Percentiles rank a stretch among this genome's conserved stretches.
Evolutionary conservation across 2,888 invertebrate genomes (phyloP).

Genomic region (Tanytarsus gracilentus): DNA sequence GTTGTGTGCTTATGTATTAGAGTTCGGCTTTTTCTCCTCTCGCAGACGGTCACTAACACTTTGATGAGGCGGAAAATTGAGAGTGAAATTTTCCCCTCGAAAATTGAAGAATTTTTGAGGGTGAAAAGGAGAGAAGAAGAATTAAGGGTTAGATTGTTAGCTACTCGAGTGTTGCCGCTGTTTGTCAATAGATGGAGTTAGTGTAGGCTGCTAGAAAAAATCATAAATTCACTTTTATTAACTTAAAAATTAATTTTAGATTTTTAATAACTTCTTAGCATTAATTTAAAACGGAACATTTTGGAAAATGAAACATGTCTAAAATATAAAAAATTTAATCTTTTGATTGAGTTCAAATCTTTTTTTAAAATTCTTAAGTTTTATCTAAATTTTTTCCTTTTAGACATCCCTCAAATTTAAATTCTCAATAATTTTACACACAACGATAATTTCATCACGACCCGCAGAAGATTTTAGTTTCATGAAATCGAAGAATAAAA

Average conservation of each 20-base stretch:
- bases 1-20: slow-evolving; percentile 4
- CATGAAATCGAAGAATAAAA: too few species aligned
- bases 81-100: slow-evolving; percentile 18
- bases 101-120: background rate
- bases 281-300: too few species aligned
- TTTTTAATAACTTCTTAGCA: background rate
- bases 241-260: background rate
- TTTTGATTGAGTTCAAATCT: background rate
- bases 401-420: background rate
- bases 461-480: too few species aligned
- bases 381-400: too few species aligned
- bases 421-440: too few species aligned
- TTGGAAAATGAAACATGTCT: background rate
- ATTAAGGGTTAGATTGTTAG: slow-evolving; percentile 2
- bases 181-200: background rate
- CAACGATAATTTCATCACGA: too few species aligned
- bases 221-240: too few species aligned
- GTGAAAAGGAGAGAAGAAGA: background rate
- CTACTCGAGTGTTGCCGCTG: background rate
- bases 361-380: too few species aligned
- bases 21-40: slow-evolving; percentile 14
- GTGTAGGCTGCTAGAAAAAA: background rate
- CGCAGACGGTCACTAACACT: slow-evolving; percentile 2
- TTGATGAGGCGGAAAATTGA: background rate
- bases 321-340: background rate